Evolutionary conservation across 2,888 invertebrate genomes (phyloP).

Genomic region (Cabera pusaria): DNA sequence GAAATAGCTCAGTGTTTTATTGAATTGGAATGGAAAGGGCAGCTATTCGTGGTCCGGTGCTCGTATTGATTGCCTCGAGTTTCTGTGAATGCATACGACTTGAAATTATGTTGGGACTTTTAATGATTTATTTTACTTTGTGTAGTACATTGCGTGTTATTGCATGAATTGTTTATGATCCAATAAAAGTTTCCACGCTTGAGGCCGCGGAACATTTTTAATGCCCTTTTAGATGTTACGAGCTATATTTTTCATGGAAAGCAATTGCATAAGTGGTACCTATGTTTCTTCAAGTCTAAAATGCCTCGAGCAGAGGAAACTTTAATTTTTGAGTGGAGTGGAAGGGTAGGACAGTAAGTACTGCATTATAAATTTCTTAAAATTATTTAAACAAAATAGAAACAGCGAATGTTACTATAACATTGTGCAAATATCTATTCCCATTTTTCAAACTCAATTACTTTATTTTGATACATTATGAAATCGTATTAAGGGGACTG

Average conservation of each 20-base stretch:
- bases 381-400: too few species aligned
- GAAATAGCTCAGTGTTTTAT: slow-evolving; percentile 54
- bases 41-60: slow-evolving; percentile 26
- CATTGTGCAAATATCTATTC: too few species aligned
- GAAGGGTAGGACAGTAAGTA: too few species aligned
- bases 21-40: slow-evolving; percentile 50
- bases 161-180: slow-evolving; percentile 33
- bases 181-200: slow-evolving; percentile 34
- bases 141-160: slow-evolving; percentile 30
- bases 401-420: too few species aligned
- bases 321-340: neutral
- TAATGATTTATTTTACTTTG: slow-evolving; percentile 26
- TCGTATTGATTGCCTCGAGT: slow-evolving; percentile 24
- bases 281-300: slow-evolving; percentile 6
- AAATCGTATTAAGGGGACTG: too few species aligned
- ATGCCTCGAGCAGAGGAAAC: neutral
- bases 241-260: slow-evolving; percentile 27
- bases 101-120: slow-evolving; percentile 7
- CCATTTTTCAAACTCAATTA: too few species aligned
- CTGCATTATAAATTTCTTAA: too few species aligned
- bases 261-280: slow-evolving; percentile 15
- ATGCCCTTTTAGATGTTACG: slow-evolving; percentile 28
- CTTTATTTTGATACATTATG: too few species aligned
- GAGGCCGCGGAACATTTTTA: slow-evolving; percentile 29
- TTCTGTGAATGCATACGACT: slow-evolving; percentile 15